Conservation (phyloP, 2,797 vertebrate genomes). For the Takifugu ocellatus region DNA sequence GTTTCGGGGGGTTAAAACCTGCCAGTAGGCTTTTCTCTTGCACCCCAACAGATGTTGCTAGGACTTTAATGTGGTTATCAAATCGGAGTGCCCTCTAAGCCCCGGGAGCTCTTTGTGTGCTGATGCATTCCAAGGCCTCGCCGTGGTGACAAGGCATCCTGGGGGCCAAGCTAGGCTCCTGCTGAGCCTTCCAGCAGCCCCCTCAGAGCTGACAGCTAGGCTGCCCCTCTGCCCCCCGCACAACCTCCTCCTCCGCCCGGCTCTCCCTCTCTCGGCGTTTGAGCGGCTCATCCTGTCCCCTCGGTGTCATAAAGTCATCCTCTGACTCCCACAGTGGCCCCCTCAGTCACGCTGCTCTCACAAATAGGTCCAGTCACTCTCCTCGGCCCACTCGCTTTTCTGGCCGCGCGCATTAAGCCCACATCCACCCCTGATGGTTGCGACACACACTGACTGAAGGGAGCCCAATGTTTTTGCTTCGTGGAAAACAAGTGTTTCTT, state of each 20-base stretch:
- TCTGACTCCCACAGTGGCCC: slow-evolving; percentile 64
- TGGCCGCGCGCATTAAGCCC: slow-evolving; percentile 34
- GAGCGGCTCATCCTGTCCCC: slow-evolving; percentile 51
- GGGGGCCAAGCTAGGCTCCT: slow-evolving; percentile 74
- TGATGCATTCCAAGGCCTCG: slow-evolving; percentile 83
- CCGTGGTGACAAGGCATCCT: slow-evolving; percentile 89
- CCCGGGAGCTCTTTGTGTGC: slow-evolving; percentile 84
- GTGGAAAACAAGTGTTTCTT: not conserved
- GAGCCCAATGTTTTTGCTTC: slow-evolving; percentile 13
- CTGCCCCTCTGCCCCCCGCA: slow-evolving; percentile 56
- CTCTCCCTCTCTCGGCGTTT: slow-evolving; percentile 35
- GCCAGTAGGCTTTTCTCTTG: slow-evolving; percentile 89
- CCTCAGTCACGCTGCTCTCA: slow-evolving; percentile 49
- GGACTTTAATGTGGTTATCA: slow-evolving; percentile 99
- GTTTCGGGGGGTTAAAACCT: slow-evolving; percentile 93
- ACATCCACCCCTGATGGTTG: slow-evolving; percentile 10
- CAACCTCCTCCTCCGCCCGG: slow-evolving; percentile 45
- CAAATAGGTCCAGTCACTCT: slow-evolving; percentile 44
- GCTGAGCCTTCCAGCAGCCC: slow-evolving; percentile 77
- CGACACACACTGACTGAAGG: slow-evolving; percentile 5
- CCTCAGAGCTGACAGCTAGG: slow-evolving; percentile 75
- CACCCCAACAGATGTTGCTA: slow-evolving; percentile 95
- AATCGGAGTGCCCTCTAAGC: slow-evolving; percentile 90
- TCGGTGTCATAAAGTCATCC: slow-evolving; percentile 72
- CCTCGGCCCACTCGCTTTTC: slow-evolving; percentile 54